Evolutionary conservation across 2,797 vertebrate genomes (phyloP).

Genomic region (Sebastes oblongus): DNA sequence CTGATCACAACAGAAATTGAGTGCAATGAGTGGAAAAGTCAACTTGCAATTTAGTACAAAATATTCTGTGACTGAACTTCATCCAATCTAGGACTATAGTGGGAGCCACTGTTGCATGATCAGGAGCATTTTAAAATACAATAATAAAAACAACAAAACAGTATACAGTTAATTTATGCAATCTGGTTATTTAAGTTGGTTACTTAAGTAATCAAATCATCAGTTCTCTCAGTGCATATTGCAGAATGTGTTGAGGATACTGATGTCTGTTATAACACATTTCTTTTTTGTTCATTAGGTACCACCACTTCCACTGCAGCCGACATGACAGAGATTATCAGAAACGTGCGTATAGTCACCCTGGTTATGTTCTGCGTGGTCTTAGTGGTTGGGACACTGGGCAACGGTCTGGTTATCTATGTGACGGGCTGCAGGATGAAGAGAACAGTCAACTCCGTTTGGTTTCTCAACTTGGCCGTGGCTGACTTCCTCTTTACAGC

Average conservation of each 20-base stretch:
- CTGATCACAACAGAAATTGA: not conserved
- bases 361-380: slow-evolving; percentile 53
- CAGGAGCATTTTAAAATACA: not conserved
- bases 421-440: slow-evolving; percentile 78
- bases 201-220: not conserved
- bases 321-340: fast-evolving
- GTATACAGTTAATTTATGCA: not conserved
- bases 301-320: fast-evolving
- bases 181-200: not conserved
- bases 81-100: not conserved
- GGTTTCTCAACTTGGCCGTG: slow-evolving; percentile 79
- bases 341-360: fast-evolving
- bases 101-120: not conserved
- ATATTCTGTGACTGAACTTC: not conserved
- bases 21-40: not conserved
- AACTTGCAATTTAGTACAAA: not conserved
- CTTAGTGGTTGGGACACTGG: slow-evolving; percentile 52
- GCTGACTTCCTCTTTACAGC: slow-evolving; percentile 77
- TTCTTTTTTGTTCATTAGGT: slow-evolving; percentile 4
- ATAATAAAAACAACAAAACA: not conserved
- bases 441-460: slow-evolving; percentile 69
- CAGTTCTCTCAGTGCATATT: not conserved
- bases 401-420: slow-evolving; percentile 76
- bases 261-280: not conserved
- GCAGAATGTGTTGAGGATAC: not conserved